Conservation (phyloP, 1,140 invertebrate species). For the Drosophila oshimai region DNA sequence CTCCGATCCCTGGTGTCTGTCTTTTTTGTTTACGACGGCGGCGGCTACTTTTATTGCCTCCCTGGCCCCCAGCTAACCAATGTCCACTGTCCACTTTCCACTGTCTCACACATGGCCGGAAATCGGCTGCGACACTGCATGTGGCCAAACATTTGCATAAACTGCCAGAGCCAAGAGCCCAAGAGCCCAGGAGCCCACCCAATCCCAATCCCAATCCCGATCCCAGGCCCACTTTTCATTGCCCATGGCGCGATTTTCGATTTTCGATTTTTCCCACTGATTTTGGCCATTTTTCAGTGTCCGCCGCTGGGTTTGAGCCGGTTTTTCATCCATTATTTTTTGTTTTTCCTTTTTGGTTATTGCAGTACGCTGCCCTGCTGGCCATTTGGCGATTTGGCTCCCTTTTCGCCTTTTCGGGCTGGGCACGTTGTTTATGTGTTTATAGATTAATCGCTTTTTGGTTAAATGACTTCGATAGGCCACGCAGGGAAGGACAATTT, state of each 20-base stretch:
- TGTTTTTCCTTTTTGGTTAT: not conserved
- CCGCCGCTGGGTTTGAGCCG: constrained; percentile 26
- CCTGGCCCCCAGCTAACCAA: constrained; percentile 7
- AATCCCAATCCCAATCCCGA: not conserved
- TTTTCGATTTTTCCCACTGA: constrained; percentile 78
- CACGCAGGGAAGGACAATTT: constrained; percentile 11
- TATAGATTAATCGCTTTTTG: constrained; percentile 82
- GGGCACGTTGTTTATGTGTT: constrained; percentile 81
- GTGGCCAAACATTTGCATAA: constrained; percentile 78
- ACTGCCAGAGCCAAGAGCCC: constrained; percentile 52
- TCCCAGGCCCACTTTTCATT: not conserved
- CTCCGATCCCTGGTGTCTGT: not conserved
- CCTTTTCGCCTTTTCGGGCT: constrained; percentile 1
- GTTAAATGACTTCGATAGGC: constrained; percentile 77
- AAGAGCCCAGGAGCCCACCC: not conserved
- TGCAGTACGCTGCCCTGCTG: not conserved
- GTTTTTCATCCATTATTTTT: constrained; percentile 20
- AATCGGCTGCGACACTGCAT: constrained; percentile 73
- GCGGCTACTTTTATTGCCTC: constrained; percentile 65
- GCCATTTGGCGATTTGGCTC: not conserved
- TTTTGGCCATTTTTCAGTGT: constrained; percentile 78
- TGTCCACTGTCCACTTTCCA: constrained; percentile 32
- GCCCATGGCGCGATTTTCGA: constrained; percentile 40
- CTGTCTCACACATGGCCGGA: constrained; percentile 77
- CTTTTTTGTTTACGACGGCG: constrained; percentile 41